Base-by-base conservation (phyloP, 2,888 invertebrate genomes). In the Himalopsyche anomala region DNA sequence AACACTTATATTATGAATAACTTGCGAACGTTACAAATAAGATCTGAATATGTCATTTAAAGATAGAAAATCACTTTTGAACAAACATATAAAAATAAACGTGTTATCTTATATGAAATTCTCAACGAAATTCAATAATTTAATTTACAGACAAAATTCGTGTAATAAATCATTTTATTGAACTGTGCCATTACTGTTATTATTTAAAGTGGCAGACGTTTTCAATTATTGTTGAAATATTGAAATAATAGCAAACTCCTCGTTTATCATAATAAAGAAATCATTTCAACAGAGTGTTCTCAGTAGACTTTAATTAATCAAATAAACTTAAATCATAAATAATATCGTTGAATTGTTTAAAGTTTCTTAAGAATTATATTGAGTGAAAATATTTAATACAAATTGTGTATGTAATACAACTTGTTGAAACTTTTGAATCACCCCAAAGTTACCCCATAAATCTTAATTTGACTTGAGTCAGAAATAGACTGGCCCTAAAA, bases 361-460 rank as follows among this genome's bases (percentile, higher is more conserved):
- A 19, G 62, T 62, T 62, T n/a, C 19, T 62, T 9, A 62, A 62
- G 62, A 62, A 62, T 62, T 19, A 56, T 17, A 56, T 56, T 62
- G 62, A 62, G 62, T 62, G 19, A 8, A 62, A 62, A 19, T 62
- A 62, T 62, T 62, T 19, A 62, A 62, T 62, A 62, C 19, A 62
- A 62, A 19, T 62, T 62, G 62, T 62, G 62, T 62, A 19, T 62
- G 62, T 80, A 79, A 36, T 80, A 36, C 83, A 40, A 80, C 84
- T 80, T 84, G 84, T 84, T 81, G 80, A 81, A 86, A 79, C 83
- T 85, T 82, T 83, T 81, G 82, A 85, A 87, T 85, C 86, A 82
- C 82, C 83, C 19, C 62, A 82, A 86, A 87, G 86, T 87, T 87
- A 81, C 38, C 85, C 83, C 86, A 86, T 87, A 87, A 87, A 87